phyloP scores from a whole-genome alignment of 92 coral and sea anemone species.

The Porites evermanni region DNA sequence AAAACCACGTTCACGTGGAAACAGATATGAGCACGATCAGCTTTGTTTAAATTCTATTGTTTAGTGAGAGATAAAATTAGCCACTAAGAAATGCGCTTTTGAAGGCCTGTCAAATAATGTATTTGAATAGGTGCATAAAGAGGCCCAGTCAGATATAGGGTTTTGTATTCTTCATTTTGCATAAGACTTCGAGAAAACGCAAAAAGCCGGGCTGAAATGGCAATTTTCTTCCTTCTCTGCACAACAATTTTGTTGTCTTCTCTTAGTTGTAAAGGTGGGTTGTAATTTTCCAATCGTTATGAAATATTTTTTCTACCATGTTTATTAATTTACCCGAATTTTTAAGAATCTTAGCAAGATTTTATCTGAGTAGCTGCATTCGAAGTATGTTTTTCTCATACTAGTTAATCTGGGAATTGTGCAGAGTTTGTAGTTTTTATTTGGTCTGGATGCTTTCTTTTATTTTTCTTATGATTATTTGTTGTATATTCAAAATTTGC shows the following conservation, averaged over 20 bases:
- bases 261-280: neutral
- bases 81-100: neutral
- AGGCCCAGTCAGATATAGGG: neutral
- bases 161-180: neutral
- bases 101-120: neutral
- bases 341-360: no score
- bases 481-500: no score
- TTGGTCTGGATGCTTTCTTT: no score
- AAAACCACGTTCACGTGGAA: neutral
- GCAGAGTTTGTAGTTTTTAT: no score
- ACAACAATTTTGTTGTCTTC: neutral
- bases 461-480: no score
- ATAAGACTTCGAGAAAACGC: neutral
- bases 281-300: neutral
- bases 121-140: slow-evolving; percentile 1
- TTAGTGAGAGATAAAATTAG: neutral
- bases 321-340: neutral
- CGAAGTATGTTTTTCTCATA: no score
- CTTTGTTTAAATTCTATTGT: neutral
- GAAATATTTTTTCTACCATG: neutral
- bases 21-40: neutral
- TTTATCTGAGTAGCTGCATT: no score
- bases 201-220: neutral
- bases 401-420: no score
- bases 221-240: neutral